These are phyloP conservation scores for Arenaria interpres DNA, from an alignment of 2,113 vertebrate species.

Conservation along the genomic window DNA sequence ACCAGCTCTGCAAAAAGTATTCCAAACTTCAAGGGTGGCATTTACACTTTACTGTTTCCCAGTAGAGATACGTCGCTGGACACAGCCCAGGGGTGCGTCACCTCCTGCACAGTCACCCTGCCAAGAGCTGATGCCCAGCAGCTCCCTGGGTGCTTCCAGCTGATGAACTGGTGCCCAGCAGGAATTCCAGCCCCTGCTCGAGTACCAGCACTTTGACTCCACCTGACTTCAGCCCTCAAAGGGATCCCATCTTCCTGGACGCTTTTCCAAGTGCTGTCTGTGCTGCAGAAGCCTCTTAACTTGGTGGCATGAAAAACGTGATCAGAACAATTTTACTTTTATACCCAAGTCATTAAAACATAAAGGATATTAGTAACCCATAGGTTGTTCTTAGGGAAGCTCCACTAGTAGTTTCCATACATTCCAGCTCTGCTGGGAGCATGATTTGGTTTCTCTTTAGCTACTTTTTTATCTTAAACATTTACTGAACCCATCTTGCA, in stretches of 20 bases:
- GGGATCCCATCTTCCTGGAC: background rate
- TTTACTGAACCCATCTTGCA: background rate
- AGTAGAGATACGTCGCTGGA: background rate
- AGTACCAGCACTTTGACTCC: background rate
- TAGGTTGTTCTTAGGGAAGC: background rate
- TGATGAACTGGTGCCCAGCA: background rate
- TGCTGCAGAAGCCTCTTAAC: background rate
- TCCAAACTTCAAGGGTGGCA: background rate
- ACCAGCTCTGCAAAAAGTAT: background rate
- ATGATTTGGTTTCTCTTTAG: background rate
- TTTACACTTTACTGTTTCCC: background rate
- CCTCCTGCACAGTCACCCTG: background rate
- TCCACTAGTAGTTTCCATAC: background rate
- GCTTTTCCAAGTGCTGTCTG: background rate
- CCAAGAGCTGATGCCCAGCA: accelerated
- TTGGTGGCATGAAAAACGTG: background rate
- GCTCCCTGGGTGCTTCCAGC: background rate
- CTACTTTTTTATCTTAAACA: background rate
- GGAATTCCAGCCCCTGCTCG: background rate
- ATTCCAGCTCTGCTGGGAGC: background rate
- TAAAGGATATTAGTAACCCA: background rate
- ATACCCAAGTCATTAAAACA: background rate
- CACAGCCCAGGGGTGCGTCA: background rate
- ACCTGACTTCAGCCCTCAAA: background rate
- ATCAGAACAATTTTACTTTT: background rate